A percentile compares a stretch with the other conserved stretches of the same genome.
Evolutionary conservation across 1,140 invertebrate species (phyloP).

Genomic region (Chelonus insularis): DNA sequence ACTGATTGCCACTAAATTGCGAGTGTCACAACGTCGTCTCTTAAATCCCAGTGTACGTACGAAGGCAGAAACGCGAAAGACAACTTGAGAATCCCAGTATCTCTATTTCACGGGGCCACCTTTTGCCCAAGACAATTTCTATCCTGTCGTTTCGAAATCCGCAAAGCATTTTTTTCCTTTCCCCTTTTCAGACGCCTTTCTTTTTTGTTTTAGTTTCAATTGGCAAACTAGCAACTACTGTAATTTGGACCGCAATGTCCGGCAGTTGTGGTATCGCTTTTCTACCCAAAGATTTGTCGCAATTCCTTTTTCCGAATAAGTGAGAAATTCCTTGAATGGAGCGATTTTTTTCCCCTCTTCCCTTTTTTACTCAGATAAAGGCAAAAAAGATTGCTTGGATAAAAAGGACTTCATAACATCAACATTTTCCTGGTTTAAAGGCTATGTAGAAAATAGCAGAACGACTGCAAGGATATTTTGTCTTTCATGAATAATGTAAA

Average conservation of each 20-base stretch:
- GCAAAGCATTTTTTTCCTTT: conserved; percentile 11
- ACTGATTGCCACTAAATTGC: conserved; percentile 52
- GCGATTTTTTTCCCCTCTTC: neutral
- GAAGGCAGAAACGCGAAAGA: conserved; percentile 9
- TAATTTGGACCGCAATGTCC: conserved; percentile 17
- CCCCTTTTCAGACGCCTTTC: neutral
- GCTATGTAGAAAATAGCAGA: neutral
- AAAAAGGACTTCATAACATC: conserved; percentile 23
- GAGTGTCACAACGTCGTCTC: conserved; percentile 41
- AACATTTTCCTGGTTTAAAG: conserved; percentile 21
- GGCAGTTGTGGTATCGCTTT: neutral
- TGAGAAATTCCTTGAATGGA: conserved; percentile 18
- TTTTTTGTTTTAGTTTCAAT: conserved; percentile 13
- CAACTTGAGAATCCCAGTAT: conserved; percentile 25
- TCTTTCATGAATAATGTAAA: conserved; percentile 29
- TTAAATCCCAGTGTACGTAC: conserved; percentile 34
- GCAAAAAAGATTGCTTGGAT: conserved; percentile 10
- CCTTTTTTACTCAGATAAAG: neutral
- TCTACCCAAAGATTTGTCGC: conserved; percentile 1
- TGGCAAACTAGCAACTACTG: neutral
- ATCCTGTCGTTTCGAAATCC: conserved; percentile 19
- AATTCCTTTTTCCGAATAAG: neutral
- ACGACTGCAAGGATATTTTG: conserved; percentile 25
- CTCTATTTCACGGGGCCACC: conserved; percentile 22
- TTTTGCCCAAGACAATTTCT: conserved; percentile 30